These are phyloP conservation scores for Zeus faber DNA, from an alignment of 2,113 vertebrate species.

Conservation along the genomic window DNA sequence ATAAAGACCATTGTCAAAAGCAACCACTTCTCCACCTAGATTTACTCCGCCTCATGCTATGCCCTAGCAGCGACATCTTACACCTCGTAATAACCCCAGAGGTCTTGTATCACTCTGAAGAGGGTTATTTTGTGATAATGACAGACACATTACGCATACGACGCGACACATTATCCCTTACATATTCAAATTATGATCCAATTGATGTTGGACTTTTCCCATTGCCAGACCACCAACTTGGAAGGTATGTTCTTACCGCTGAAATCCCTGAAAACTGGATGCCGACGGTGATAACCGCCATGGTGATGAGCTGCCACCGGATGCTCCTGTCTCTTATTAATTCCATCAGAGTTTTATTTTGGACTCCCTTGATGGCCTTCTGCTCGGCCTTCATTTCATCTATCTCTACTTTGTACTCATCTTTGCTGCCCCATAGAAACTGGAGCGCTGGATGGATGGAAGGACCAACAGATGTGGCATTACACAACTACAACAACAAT, in stretches of 20 bases:
- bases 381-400: slow-evolving; percentile 82
- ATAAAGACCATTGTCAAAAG: too few relatives aligned
- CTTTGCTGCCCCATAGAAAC: slow-evolving; percentile 72
- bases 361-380: slow-evolving; percentile 54
- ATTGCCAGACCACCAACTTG: too few relatives aligned
- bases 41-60: too few relatives aligned
- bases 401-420: slow-evolving; percentile 72
- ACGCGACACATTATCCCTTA: too few relatives aligned
- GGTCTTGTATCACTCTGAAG: too few relatives aligned
- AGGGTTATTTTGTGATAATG: too few relatives aligned
- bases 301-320: slow-evolving; percentile 76
- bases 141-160: too few relatives aligned
- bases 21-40: too few relatives aligned
- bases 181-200: too few relatives aligned
- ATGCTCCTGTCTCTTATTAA: slow-evolving; percentile 65
- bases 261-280: slow-evolving; percentile 81
- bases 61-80: too few relatives aligned
- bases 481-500: background rate
- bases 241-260: slow-evolving; percentile 64
- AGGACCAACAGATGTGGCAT: background rate
- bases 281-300: slow-evolving; percentile 67
- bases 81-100: too few relatives aligned
- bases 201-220: too few relatives aligned
- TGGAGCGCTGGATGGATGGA: slow-evolving; percentile 60
- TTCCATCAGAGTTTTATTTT: slow-evolving; percentile 58